Evolutionary conservation across 1,140 invertebrate species (phyloP).

Genomic region (Penaeus japonicus): DNA sequence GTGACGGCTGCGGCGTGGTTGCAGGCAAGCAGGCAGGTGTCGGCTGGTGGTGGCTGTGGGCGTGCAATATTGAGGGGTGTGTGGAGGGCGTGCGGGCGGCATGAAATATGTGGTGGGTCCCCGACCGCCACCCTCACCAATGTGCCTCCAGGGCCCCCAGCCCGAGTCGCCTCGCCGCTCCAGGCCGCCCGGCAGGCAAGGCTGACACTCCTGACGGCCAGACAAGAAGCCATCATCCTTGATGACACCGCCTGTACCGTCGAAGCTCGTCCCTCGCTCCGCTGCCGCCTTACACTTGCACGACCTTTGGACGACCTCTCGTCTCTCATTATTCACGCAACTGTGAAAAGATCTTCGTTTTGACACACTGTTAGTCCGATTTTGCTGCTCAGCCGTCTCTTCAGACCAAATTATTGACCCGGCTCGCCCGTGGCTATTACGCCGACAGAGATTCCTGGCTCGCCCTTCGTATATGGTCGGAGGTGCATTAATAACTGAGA

Average conservation of each 20-base stretch:
- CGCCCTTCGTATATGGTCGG: too few species aligned
- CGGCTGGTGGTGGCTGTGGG: background rate
- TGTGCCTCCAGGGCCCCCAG: conserved; percentile 32
- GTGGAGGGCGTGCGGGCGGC: conserved; percentile 29
- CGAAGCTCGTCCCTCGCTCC: background rate
- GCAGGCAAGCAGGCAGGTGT: background rate
- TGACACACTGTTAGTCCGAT: conserved; percentile 37
- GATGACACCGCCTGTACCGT: background rate
- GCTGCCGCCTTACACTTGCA: conserved; percentile 36
- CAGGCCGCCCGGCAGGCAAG: background rate
- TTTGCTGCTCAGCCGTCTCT: background rate
- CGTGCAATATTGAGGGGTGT: conserved; percentile 42
- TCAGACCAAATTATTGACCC: background rate
- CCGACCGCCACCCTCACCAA: conserved; percentile 41
- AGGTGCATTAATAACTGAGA: too few species aligned
- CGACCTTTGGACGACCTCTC: conserved; percentile 28
- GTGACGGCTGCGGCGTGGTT: background rate
- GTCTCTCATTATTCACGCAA: conserved; percentile 37
- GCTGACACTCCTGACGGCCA: background rate
- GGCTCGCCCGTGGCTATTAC: background rate
- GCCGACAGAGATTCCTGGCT: background rate
- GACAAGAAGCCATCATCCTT: background rate
- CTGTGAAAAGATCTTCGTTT: conserved; percentile 37
- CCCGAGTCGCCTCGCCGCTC: background rate
- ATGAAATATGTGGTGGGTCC: conserved; percentile 46